Evolutionary conservation across 2,797 vertebrate genomes (phyloP).

Genomic region (Diglossa cyanea): DNA sequence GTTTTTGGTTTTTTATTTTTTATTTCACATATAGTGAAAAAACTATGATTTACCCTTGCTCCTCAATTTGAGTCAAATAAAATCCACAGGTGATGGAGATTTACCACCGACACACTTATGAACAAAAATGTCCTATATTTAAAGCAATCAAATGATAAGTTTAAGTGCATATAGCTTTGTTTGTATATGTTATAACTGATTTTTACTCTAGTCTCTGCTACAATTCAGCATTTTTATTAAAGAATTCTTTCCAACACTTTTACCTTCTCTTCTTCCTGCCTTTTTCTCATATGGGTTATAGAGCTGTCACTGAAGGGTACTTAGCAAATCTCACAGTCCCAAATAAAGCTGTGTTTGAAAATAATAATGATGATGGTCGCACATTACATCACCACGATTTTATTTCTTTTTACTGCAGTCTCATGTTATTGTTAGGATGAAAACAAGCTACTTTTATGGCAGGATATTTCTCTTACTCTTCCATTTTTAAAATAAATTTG

Average conservation of each 20-base stretch:
- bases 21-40: neutral
- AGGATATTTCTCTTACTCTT: neutral
- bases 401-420: neutral
- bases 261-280: neutral
- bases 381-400: neutral
- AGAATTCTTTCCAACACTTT: neutral
- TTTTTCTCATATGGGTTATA: neutral
- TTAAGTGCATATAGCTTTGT: neutral
- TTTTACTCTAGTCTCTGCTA: neutral
- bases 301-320: neutral
- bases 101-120: neutral
- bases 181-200: neutral
- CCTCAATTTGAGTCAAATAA: neutral
- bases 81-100: neutral
- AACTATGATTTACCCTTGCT: neutral
- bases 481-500: neutral
- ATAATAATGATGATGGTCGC: neutral
- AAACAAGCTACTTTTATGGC: neutral
- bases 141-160: neutral
- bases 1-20: too few relatives aligned
- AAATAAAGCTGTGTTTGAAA: neutral
- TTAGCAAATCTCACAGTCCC: neutral
- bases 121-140: neutral
- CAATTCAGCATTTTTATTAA: neutral
- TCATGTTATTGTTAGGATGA: neutral